Base-by-base conservation (phyloP, 1,140 invertebrate genomes). In the Camponotus vicinus region DNA sequence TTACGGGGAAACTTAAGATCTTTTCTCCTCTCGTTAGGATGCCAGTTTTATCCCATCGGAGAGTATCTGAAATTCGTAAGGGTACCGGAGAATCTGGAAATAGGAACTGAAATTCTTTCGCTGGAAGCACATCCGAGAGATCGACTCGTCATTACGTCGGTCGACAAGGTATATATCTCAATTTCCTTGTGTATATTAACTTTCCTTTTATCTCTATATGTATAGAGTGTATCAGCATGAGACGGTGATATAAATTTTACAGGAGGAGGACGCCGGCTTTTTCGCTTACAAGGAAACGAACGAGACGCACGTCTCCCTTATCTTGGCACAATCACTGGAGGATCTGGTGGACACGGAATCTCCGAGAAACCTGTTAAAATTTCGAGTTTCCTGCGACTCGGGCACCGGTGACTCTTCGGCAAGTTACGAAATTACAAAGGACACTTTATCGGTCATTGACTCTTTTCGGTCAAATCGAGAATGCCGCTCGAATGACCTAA, bases 281-380 rank as follows among this genome's bases (percentile, higher is more conserved):
- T 98, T 98, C 94, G 96, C 96, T 7, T 97, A 97, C 92, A 95
- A 96, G 61, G 96, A 97, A 59, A 91, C 97, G 45, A 98, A 98
- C 94, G 92, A 96, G 27, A 97, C 97, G 1, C 97, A 97, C 40
- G 96, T 98, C 73, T 96, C 97, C 2, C 95, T 98, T 37, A 94
- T 97, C 64, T 93, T 98, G 82, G 96, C 97, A 0, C 96, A 97
- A 91, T 97, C 97, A 1, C 93, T 98, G 86, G 98, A 98, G 89
- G 95, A 97, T 70, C 94, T 98, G 18, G 98, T 98, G 0, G 98
- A 98, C 94, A 96, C 96, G 32, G 97, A 98, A 93, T 96, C 96
- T 85, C 97, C 98, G 2, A 96, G 97, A 92, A 98, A 98, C 94
- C 96, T 98, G 59, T 96, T 98, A 37, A 98, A 98, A 95, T 98